Percentiles rank a stretch among this genome's conserved stretches.
Conservation (phyloP, 37 sponge, comb jelly and placozoan genomes). For the Amphimedon queenslandica region DNA sequence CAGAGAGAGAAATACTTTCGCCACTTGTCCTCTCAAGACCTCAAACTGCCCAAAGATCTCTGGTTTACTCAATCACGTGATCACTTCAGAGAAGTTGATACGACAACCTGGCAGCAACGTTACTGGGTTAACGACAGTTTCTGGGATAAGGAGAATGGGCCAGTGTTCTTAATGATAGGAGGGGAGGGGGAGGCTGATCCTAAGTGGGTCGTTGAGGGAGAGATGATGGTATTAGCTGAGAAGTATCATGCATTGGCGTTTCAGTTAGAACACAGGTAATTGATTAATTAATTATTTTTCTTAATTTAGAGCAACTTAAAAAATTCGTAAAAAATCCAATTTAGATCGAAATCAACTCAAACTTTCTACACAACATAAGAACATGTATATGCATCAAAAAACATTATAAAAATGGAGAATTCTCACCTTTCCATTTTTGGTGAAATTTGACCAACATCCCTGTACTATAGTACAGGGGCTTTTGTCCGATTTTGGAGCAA, state of each 20-base stretch:
- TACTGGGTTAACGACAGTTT: conserved; percentile 76
- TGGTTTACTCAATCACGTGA: conserved; percentile 73
- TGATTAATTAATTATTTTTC: no score
- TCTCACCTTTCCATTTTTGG: no score
- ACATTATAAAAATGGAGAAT: no score
- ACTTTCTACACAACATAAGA: no score
- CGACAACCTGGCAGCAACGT: conserved; percentile 67
- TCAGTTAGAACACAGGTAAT: conserved; percentile 65
- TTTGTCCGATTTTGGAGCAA: no score
- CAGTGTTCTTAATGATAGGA: conserved; percentile 85
- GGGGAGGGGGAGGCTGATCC: conserved; percentile 81
- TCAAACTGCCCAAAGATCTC: conserved; percentile 24
- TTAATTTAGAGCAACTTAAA: no score
- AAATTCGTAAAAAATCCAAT: no score
- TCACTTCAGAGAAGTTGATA: conserved; percentile 37
- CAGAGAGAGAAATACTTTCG: background rate
- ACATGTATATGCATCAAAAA: no score
- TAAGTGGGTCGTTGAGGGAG: conserved; percentile 61
- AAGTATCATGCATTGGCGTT: conserved; percentile 64
- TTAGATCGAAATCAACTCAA: no score
- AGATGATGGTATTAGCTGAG: conserved; percentile 59
- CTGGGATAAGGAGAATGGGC: conserved; percentile 51
- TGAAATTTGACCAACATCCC: no score
- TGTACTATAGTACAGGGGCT: no score
- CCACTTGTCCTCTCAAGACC: background rate